Evolutionary conservation across 2,113 vertebrate genomes (phyloP), one percentile per base, ranked within the genome.

Genomic region (Xenotilapia leptura): DNA sequence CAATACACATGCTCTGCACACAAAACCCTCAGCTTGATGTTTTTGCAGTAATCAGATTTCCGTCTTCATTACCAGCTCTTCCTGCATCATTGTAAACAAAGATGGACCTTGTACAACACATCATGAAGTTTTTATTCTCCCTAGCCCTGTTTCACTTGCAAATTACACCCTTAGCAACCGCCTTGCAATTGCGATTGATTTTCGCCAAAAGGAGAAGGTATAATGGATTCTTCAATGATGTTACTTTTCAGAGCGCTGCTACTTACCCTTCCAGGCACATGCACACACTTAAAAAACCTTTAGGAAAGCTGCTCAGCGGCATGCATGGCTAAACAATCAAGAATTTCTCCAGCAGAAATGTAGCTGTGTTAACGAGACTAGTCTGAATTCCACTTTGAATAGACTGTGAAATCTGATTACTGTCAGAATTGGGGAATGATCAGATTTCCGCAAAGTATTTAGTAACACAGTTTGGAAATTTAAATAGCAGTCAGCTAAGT

Each of bases 171-270:
- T 85, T 79, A 88, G 87, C 87, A 90, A 89, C 60, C 47, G 19
- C 85, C 80, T 84, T 82, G 70, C 77, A 85, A 88, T 81, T 86
- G 82, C 90, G 79, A 93, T 93, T 89, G 90, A 94, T 93, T 91
- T 92, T 93, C 36, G 83, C 84, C 89, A 86, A 92, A 90, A 90
- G 85, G 53, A 85, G 79, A 88, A 51, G 75, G 55, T 79, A 84
- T 73, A 90, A 91, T 94, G 86, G 88, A 88, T 90, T 91, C 58
- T 80, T 91, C 80, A 70, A 68, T 23, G 36, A 84, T 82, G 86
- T 79, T 86, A 56, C 84, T 83, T 86, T 85, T 68, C 62, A 89
- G 10, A 7, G 6, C 73, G 77, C 82, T 77, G 14, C 45, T 84
- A 75, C 56, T 49, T 70, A 83, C 42, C 60, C 82, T 92, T 86